Conservation (phyloP, 2,797 vertebrate genomes). For the Hemitrygon akajei region DNA sequence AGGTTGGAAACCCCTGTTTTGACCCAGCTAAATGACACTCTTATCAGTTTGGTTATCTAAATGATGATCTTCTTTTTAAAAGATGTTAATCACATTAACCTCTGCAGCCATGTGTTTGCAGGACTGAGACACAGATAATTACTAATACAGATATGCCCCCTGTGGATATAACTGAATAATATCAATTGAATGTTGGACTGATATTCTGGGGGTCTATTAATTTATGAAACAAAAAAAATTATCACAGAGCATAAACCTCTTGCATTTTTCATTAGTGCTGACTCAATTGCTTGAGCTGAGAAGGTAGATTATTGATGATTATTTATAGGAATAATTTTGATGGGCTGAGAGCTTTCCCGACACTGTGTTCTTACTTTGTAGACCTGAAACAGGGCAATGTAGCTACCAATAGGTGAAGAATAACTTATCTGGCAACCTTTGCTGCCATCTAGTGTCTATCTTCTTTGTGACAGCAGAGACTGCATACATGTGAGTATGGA, state of each 20-base stretch:
- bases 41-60: neutral
- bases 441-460: slow-evolving; percentile 24
- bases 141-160: neutral
- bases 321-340: neutral
- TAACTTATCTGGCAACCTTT: neutral
- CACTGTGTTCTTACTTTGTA: neutral
- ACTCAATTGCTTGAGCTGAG: neutral
- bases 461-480: neutral
- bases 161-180: neutral
- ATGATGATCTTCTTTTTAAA: neutral
- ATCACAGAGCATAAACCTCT: neutral
- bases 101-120: neutral
- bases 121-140: neutral
- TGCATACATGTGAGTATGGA: no score
- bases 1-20: no score
- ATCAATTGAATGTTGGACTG: neutral
- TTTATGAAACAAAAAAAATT: neutral
- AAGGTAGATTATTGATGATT: neutral
- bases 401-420: no score
- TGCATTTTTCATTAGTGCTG: neutral
- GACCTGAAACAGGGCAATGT: neutral
- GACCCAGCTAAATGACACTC: neutral
- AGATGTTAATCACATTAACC: neutral
- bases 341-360: neutral
- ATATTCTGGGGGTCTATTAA: neutral